These are phyloP conservation scores for Acanthurus leucopareius DNA, from an alignment of 2,797 vertebrate species.

Conservation along the genomic window DNA sequence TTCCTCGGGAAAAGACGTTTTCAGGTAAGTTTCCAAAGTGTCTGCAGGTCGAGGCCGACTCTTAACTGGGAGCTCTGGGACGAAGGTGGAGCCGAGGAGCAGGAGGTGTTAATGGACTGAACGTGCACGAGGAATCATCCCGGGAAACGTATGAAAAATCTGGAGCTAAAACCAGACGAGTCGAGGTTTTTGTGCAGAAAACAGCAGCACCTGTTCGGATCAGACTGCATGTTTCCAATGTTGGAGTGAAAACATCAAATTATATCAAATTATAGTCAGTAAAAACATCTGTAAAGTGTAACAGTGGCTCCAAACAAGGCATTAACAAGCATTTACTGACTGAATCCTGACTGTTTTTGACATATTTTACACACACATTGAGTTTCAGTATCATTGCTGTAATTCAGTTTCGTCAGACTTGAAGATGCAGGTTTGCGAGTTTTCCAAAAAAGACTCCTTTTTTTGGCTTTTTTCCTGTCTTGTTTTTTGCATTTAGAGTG, in stretches of 20 bases:
- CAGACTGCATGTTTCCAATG: constrained; percentile 10
- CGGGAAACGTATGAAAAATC: background rate
- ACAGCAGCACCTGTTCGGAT: constrained; percentile 1
- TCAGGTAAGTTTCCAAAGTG: constrained; percentile 47
- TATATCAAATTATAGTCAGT: background rate
- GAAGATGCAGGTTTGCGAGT: too few relatives aligned
- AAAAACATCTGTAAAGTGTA: constrained; percentile 8
- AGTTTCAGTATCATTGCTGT: too few relatives aligned
- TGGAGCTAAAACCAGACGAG: constrained; percentile 40
- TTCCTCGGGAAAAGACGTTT: constrained; percentile 8
- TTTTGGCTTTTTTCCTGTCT: too few relatives aligned
- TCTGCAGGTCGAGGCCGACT: background rate
- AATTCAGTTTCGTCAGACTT: too few relatives aligned
- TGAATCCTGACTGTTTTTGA: too few relatives aligned
- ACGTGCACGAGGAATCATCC: constrained; percentile 30
- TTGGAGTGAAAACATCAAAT: constrained; percentile 11
- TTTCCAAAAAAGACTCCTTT: background rate
- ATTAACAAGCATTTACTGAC: background rate
- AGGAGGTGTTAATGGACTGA: constrained; percentile 40
- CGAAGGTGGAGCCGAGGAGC: background rate
- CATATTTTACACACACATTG: too few relatives aligned
- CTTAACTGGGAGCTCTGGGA: constrained; percentile 34
- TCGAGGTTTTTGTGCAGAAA: background rate
- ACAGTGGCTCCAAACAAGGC: background rate
- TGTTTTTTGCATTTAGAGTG: too few relatives aligned